Evolutionary conservation across 2,797 vertebrate species (phyloP).

Genomic region (Nyctalus aviator): DNA sequence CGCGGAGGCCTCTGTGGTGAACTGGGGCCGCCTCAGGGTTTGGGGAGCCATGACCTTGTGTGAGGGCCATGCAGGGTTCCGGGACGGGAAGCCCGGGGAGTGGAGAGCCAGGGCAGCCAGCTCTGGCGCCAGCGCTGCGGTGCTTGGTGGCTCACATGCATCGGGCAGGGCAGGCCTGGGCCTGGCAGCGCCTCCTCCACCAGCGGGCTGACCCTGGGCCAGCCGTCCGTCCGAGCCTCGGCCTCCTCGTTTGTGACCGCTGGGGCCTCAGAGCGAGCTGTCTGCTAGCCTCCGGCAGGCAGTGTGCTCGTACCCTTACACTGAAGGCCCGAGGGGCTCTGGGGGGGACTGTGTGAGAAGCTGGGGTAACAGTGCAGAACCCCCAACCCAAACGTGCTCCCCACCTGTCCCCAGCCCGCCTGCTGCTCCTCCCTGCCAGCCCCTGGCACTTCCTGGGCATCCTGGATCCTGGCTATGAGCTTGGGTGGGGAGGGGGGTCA

Average conservation of each 20-base stretch:
- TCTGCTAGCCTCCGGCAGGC: fast-evolving
- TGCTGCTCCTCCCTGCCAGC: not conserved
- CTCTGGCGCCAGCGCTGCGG: no score
- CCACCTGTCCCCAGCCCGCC: no score
- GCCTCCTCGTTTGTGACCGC: not conserved
- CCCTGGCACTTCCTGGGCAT: not conserved
- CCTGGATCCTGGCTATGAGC: not conserved
- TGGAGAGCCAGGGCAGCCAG: not conserved
- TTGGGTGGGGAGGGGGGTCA: no score
- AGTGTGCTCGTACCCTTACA: not conserved
- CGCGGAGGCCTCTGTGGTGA: not conserved
- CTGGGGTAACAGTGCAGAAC: not conserved
- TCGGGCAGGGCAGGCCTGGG: not conserved
- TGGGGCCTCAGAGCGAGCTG: fast-evolving
- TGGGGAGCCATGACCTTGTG: fast-evolving
- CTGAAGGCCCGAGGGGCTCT: not conserved
- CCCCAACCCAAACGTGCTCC: not conserved
- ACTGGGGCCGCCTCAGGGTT: fast-evolving
- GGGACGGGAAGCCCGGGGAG: not conserved
- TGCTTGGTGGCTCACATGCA: fast-evolving
- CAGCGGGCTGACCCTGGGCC: not conserved
- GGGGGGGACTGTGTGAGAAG: not conserved
- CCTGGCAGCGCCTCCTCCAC: not conserved
- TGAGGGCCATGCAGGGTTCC: fast-evolving
- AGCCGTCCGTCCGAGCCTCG: not conserved